Percentiles rank a stretch among this genome's conserved stretches.
These are phyloP conservation scores for Balaeniceps rex DNA, from an alignment of 2,113 vertebrate species.

Conservation along the genomic window DNA sequence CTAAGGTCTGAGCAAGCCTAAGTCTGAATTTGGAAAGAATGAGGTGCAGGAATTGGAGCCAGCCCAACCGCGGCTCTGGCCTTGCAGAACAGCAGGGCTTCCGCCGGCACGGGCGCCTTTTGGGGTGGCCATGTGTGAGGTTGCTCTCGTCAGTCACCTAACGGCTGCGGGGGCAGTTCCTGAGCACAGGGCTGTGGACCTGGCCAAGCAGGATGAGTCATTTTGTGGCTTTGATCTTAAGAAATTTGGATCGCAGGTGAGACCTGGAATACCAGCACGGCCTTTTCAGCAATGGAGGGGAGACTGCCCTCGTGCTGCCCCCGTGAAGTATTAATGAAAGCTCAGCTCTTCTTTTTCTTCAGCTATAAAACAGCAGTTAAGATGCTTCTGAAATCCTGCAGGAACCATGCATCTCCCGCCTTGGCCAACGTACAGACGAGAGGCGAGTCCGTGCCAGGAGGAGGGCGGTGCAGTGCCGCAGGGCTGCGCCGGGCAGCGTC, in stretches of 20 bases:
- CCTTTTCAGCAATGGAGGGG: neutral
- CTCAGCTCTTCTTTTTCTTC: neutral
- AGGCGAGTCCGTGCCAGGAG: neutral
- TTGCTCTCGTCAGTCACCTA: neutral
- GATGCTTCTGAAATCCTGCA: neutral
- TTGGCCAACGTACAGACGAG: neutral
- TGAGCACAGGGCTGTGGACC: neutral
- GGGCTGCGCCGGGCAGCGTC: neutral
- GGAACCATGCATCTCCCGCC: neutral
- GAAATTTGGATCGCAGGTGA: neutral
- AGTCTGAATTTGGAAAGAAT: neutral
- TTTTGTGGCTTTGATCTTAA: neutral
- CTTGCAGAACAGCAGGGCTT: neutral
- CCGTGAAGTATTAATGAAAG: neutral
- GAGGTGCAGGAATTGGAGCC: neutral
- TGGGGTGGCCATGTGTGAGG: neutral
- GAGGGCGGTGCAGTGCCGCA: neutral
- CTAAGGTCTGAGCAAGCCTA: neutral
- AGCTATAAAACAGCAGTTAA: neutral
- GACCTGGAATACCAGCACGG: neutral
- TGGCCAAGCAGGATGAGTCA: neutral
- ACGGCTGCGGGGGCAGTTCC: neutral
- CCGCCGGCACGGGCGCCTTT: neutral
- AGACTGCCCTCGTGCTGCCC: neutral
- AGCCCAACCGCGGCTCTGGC: neutral